Percentiles rank a stretch among this genome's conserved stretches.
These are phyloP conservation scores for Chelon auratus DNA, from an alignment of 2,797 vertebrate species.

Conservation along the genomic window DNA sequence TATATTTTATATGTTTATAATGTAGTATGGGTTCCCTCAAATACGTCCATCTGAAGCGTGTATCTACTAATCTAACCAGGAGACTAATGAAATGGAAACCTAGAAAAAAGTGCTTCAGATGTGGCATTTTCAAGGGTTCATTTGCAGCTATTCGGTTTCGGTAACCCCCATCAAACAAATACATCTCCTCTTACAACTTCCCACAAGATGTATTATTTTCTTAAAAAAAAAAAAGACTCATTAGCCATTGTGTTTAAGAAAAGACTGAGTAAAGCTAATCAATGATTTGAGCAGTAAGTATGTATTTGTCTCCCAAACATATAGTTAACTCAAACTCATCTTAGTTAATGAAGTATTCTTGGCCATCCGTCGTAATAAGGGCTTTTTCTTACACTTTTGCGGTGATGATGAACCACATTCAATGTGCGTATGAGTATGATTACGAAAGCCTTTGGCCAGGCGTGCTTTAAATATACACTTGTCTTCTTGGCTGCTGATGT, in stretches of 20 bases:
- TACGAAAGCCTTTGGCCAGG: constrained; percentile 55
- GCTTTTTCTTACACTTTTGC: constrained; percentile 27
- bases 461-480: constrained; percentile 61
- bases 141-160: constrained; percentile 10
- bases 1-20: constrained; percentile 1
- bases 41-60: neutral
- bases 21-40: neutral
- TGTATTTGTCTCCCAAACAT: constrained; percentile 18
- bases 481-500: constrained; percentile 64
- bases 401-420: constrained; percentile 41
- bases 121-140: constrained; percentile 26
- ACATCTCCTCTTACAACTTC: neutral
- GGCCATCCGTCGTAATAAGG: constrained; percentile 13
- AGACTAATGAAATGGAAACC: constrained; percentile 11
- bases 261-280: constrained; percentile 6
- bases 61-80: constrained; percentile 2
- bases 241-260: constrained; percentile 9
- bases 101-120: neutral
- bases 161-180: constrained; percentile 24
- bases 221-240: neutral
- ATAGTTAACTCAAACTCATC: constrained; percentile 2
- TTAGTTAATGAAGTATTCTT: constrained; percentile 11
- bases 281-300: neutral
- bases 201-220: constrained; percentile 1
- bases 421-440: constrained; percentile 50